phyloP scores from a whole-genome alignment of 1,140 invertebrate genomes.

The Drosophila fuyamai region DNA sequence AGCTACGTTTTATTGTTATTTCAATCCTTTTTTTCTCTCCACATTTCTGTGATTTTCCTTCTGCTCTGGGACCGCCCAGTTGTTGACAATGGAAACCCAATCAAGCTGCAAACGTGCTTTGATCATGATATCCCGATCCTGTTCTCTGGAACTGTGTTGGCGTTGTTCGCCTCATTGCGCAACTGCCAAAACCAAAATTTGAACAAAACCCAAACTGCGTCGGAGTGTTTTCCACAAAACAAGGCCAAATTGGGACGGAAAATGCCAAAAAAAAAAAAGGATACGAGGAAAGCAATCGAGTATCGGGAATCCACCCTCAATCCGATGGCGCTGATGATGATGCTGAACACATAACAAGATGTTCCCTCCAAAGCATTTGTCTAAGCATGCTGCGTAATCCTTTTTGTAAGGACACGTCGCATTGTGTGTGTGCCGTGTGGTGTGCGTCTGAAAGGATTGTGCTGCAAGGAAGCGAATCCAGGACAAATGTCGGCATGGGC shows the following conservation, averaged over 20 bases:
- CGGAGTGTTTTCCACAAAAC: conserved; percentile 60
- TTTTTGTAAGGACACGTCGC: conserved; percentile 77
- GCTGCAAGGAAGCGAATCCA: conserved; percentile 55
- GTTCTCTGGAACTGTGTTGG: conserved; percentile 59
- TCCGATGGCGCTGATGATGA: conserved; percentile 35
- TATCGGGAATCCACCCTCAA: conserved; percentile 70
- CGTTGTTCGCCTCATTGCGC: conserved; percentile 72
- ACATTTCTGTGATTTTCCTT: conserved; percentile 2
- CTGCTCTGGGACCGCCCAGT: conserved; percentile 18
- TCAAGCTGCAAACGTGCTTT: conserved; percentile 59
- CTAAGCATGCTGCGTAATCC: conserved; percentile 80
- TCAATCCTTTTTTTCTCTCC: conserved; percentile 9
- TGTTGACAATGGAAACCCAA: conserved; percentile 44
- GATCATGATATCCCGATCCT: conserved; percentile 64
- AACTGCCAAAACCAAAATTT: conserved; percentile 67
- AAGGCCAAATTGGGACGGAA: conserved; percentile 52
- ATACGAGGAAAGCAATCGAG: conserved; percentile 58
- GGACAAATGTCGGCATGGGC: conserved; percentile 77
- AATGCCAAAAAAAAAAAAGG: conserved; percentile 50
- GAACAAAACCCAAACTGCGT: conserved; percentile 38
- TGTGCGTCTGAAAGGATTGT: conserved; percentile 74
- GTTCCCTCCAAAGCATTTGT: conserved; percentile 59
- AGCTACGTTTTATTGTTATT: neutral
- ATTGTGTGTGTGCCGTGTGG: conserved; percentile 48
- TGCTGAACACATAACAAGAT: conserved; percentile 68